A percentile compares a stretch with the other conserved stretches of the same genome.
Evolutionary conservation across 2,888 invertebrate species (phyloP).

Genomic region (Boloria euphrosyne): DNA sequence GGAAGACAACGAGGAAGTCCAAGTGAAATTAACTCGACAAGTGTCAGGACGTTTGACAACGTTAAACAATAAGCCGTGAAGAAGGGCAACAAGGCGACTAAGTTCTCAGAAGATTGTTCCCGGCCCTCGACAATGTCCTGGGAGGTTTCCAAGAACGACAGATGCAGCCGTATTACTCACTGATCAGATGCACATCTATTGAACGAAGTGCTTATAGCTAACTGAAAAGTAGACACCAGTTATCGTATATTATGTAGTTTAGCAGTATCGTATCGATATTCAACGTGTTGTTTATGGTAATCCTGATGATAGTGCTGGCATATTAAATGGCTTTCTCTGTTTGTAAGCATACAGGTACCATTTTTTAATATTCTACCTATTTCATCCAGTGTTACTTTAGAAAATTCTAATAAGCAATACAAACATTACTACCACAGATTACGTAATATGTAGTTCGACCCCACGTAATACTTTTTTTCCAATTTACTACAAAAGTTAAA

Average conservation of each 20-base stretch:
- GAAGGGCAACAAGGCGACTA: constrained; percentile 52
- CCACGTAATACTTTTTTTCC: too few species aligned
- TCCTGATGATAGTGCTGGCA: too few species aligned
- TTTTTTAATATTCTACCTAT: too few species aligned
- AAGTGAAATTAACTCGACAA: constrained; percentile 29
- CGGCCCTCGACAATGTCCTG: constrained; percentile 59
- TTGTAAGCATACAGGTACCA: too few species aligned
- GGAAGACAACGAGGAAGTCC: constrained; percentile 38
- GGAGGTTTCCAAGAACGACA: constrained; percentile 61
- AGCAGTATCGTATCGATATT: too few species aligned
- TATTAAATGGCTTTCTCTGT: too few species aligned
- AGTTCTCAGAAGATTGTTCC: constrained; percentile 61
- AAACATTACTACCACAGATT: neutral
- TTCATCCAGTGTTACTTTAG: neutral
- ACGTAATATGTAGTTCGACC: too few species aligned
- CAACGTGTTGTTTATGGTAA: too few species aligned
- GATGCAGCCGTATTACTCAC: constrained; percentile 47
- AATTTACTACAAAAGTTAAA: too few species aligned
- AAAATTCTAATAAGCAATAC: constrained; percentile 1
- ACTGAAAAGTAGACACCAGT: neutral
- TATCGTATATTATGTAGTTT: too few species aligned
- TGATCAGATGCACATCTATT: constrained; percentile 43
- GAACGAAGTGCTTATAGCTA: constrained; percentile 21
- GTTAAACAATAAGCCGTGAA: constrained; percentile 55
- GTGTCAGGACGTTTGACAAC: constrained; percentile 38